Percentiles rank a stretch among this genome's conserved stretches.
phyloP scores from a whole-genome alignment of 2,113 vertebrate genomes.

The Peromyscus polionotus region DNA sequence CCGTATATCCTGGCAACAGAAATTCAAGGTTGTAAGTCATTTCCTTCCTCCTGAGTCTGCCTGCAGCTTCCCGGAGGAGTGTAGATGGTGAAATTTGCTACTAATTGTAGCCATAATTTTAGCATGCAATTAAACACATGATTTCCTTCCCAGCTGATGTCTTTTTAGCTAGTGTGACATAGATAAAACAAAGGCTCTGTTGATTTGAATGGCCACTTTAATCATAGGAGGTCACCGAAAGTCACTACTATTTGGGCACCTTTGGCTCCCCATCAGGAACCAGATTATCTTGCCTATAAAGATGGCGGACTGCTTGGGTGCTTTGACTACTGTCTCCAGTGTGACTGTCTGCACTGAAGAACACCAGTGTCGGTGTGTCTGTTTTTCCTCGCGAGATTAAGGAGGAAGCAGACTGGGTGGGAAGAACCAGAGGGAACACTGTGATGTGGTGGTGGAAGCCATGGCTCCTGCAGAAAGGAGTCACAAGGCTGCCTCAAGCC shows the following conservation, averaged over 20 bases:
- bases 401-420: neutral
- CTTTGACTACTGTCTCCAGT: neutral
- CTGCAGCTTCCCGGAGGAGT: slow-evolving; percentile 68
- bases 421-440: neutral
- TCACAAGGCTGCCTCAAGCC: neutral
- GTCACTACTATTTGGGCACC: neutral
- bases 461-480: neutral
- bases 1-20: slow-evolving; percentile 71
- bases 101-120: slow-evolving; percentile 83
- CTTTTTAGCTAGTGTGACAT: slow-evolving; percentile 69
- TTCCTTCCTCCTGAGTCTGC: slow-evolving; percentile 69
- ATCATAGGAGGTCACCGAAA: slow-evolving; percentile 11
- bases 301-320: neutral
- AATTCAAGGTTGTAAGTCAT: slow-evolving; percentile 80
- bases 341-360: neutral
- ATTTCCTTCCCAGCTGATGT: slow-evolving; percentile 80
- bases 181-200: slow-evolving; percentile 60
- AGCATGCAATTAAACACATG: slow-evolving; percentile 81
- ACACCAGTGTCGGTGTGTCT: neutral
- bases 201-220: slow-evolving; percentile 29
- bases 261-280: neutral
- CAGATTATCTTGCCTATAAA: slow-evolving; percentile 30
- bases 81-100: slow-evolving; percentile 66
- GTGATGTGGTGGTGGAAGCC: neutral
- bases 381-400: neutral